Conservation (phyloP, 2,888 invertebrate species). For the Phrixothrix hirtus region DNA sequence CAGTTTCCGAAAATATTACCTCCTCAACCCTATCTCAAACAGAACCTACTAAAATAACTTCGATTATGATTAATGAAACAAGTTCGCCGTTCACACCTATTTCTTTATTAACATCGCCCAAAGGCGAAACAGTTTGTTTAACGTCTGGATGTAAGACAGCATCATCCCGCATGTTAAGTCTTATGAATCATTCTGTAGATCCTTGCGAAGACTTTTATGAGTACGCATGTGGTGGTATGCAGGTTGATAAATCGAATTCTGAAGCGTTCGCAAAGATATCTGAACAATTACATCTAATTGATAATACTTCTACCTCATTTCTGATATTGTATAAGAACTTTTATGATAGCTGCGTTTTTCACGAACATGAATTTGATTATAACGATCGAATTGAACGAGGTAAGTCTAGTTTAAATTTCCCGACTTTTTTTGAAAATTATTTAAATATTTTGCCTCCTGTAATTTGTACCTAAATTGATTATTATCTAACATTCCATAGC, state of each 20-base stretch:
- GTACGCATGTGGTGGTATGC: conserved; percentile 42
- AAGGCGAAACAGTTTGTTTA: conserved; percentile 28
- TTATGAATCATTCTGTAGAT: conserved; percentile 39
- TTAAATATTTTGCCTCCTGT: too few relatives aligned
- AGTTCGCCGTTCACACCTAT: too few relatives aligned
- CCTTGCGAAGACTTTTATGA: conserved; percentile 46
- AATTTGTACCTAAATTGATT: too few relatives aligned
- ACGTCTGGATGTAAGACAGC: conserved; percentile 36
- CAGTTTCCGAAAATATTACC: too few relatives aligned
- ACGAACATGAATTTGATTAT: conserved; percentile 40
- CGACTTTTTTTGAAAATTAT: too few relatives aligned
- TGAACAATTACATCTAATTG: conserved; percentile 30
- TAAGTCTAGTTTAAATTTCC: too few relatives aligned
- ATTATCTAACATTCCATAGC: too few relatives aligned
- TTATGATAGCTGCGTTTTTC: conserved; percentile 40
- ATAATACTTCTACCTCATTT: conserved; percentile 12
- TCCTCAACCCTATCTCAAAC: too few relatives aligned
- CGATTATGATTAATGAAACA: too few relatives aligned
- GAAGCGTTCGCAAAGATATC: conserved; percentile 31
- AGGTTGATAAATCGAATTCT: conserved; percentile 22
- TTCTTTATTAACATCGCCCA: too few relatives aligned
- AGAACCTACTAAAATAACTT: too few relatives aligned
- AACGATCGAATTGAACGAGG: conserved; percentile 35
- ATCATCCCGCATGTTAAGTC: conserved; percentile 40
- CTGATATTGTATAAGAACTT: conserved; percentile 36